A percentile compares a stretch with the other conserved stretches of the same genome.
Conservation (phyloP, 2,888 invertebrate species). For the Azorinus chamasolen region DNA sequence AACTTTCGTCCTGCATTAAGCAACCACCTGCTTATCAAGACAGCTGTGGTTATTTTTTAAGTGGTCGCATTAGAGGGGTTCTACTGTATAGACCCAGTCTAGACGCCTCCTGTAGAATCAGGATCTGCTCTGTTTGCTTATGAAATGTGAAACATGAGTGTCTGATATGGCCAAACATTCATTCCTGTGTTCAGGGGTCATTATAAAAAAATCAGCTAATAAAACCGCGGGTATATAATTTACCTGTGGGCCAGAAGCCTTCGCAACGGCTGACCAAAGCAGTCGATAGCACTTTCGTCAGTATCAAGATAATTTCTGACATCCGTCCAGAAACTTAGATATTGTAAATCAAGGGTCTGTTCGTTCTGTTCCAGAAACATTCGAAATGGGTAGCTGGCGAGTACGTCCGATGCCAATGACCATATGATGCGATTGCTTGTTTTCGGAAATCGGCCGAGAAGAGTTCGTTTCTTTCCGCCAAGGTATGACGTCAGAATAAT, state of each 20-base stretch:
- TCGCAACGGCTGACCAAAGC: conserved; percentile 54
- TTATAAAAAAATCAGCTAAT: too few species aligned
- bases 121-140: too few species aligned
- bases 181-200: too few species aligned
- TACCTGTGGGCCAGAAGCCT: conserved; percentile 49
- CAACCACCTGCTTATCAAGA: too few species aligned
- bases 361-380: conserved; percentile 49
- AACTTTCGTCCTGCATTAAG: too few species aligned
- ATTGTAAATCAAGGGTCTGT: conserved; percentile 42
- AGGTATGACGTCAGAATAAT: conserved; percentile 61
- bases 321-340: conserved; percentile 72
- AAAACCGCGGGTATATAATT: too few species aligned
- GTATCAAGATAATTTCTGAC: conserved; percentile 68
- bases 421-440: conserved; percentile 55
- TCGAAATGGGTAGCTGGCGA: conserved; percentile 67
- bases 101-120: too few species aligned
- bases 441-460: conserved; percentile 51
- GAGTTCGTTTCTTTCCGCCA: conserved; percentile 58
- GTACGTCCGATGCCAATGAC: conserved; percentile 67
- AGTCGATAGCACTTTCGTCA: conserved; percentile 61
- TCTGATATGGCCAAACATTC: too few species aligned
- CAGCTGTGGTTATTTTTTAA: too few species aligned
- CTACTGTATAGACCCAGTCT: too few species aligned
- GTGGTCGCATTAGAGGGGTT: too few species aligned
- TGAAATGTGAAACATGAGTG: too few species aligned